phyloP scores from a whole-genome alignment of 2,797 vertebrate species.

The Sarcophilus harrisii region DNA sequence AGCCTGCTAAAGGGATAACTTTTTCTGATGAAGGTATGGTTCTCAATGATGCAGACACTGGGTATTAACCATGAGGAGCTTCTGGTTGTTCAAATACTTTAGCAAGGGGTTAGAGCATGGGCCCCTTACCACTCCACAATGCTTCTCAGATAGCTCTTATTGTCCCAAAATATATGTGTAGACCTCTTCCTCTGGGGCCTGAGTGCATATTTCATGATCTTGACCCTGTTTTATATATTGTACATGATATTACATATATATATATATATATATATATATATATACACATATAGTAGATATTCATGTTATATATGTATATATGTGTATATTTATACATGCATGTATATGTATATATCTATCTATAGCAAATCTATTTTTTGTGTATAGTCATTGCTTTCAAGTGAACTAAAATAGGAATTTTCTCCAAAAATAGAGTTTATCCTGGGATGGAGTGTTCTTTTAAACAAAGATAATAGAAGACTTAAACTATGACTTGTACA shows the following conservation, averaged over 20 bases:
- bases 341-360: too few relatives aligned
- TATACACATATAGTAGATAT: not conserved
- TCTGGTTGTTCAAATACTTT: not conserved
- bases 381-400: not conserved
- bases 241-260: not conserved
- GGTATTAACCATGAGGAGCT: not conserved
- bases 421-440: not conserved
- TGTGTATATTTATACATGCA: not conserved
- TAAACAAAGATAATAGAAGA: not conserved
- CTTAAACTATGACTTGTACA: not conserved
- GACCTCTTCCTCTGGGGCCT: not conserved
- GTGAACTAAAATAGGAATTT: not conserved
- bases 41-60: not conserved
- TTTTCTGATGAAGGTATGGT: not conserved
- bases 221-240: not conserved
- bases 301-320: not conserved
- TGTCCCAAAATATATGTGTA: not conserved
- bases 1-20: not conserved
- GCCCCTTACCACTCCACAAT: not conserved
- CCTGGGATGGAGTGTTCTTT: not conserved
- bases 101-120: not conserved
- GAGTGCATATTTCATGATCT: not conserved
- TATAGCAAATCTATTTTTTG: too few relatives aligned
- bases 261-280: not conserved
- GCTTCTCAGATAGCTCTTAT: not conserved